Evolutionary conservation across 1,140 invertebrate genomes (phyloP).

Genomic region (Bilobella aurantiaca): DNA sequence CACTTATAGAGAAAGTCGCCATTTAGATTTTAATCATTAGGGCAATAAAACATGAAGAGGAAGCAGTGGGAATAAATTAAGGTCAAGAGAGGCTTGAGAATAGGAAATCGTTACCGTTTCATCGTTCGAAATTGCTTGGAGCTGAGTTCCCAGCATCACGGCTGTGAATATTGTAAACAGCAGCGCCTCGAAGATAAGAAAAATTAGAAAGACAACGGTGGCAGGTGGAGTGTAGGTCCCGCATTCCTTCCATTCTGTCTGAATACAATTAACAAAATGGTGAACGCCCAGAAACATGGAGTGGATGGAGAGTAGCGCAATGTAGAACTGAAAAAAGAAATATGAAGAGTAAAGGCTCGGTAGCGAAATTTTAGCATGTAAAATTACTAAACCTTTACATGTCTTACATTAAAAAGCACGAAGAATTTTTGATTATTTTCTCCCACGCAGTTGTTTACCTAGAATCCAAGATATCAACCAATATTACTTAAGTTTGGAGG

Average conservation of each 20-base stretch:
- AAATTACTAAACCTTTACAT: not conserved
- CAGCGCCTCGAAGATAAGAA: constrained; percentile 90
- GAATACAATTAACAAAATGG: constrained; percentile 88
- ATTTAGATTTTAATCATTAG: not conserved
- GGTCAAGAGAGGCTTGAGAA: not conserved
- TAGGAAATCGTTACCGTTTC: constrained; percentile 76
- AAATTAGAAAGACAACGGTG: constrained; percentile 87
- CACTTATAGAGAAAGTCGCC: too few species aligned
- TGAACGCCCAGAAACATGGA: constrained; percentile 80
- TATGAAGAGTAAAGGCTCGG: not conserved
- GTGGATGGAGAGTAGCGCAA: constrained; percentile 89
- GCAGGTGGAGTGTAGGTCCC: constrained; percentile 85
- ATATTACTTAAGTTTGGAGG: too few species aligned
- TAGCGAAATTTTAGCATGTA: not conserved
- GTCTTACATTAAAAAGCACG: constrained; percentile 90
- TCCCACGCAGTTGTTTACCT: constrained; percentile 90
- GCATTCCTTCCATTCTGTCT: constrained; percentile 86
- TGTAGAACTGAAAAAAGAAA: constrained; percentile 76
- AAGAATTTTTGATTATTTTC: constrained; percentile 78
- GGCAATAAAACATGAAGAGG: constrained; percentile 3
- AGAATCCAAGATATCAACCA: too few species aligned
- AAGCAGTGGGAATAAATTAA: not conserved
- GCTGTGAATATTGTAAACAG: constrained; percentile 97
- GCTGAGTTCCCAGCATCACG: constrained; percentile 92
- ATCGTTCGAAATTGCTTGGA: constrained; percentile 98